Conservation (phyloP, 2,888 invertebrate genomes). For the Caenorhabditis panamensis region DNA sequence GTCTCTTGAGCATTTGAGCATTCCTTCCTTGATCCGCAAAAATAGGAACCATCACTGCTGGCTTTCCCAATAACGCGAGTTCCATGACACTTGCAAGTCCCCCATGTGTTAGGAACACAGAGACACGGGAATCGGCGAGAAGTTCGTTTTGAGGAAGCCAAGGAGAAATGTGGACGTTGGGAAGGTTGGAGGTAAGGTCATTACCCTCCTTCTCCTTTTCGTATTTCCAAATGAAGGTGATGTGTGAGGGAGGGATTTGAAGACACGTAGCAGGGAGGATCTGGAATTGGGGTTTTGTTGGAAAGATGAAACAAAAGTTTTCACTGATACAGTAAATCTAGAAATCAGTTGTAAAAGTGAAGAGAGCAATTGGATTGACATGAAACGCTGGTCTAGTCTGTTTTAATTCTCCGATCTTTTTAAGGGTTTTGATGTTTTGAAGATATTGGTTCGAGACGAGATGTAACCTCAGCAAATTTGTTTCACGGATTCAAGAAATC, state of each 20-base stretch:
- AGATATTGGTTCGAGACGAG: too few species aligned
- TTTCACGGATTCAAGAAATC: too few species aligned
- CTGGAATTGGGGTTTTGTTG: too few species aligned
- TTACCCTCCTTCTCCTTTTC: conserved; percentile 60
- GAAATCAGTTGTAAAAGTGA: too few species aligned
- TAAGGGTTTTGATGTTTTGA: too few species aligned
- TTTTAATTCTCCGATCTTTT: too few species aligned
- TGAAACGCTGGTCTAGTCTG: too few species aligned
- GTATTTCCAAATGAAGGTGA: conserved; percentile 73
- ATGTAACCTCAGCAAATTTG: too few species aligned
- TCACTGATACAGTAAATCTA: too few species aligned
- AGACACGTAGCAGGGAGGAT: conserved; percentile 30
- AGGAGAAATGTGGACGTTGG: conserved; percentile 60
- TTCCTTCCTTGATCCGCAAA: conserved; percentile 72
- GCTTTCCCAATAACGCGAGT: conserved; percentile 61
- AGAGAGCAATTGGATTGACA: too few species aligned
- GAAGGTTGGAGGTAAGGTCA: conserved; percentile 27
- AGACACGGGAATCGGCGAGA: conserved; percentile 59
- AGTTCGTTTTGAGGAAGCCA: conserved; percentile 62
- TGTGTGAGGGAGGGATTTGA: conserved; percentile 52
- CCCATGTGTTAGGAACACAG: conserved; percentile 66
- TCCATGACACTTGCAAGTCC: conserved; percentile 61
- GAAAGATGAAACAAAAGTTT: conserved; percentile 9
- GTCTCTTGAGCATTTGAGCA: conserved; percentile 63
- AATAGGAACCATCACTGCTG: conserved; percentile 63